Evolutionary conservation across 2,113 vertebrate species (phyloP).

Genomic region (Notothenia rossii): DNA sequence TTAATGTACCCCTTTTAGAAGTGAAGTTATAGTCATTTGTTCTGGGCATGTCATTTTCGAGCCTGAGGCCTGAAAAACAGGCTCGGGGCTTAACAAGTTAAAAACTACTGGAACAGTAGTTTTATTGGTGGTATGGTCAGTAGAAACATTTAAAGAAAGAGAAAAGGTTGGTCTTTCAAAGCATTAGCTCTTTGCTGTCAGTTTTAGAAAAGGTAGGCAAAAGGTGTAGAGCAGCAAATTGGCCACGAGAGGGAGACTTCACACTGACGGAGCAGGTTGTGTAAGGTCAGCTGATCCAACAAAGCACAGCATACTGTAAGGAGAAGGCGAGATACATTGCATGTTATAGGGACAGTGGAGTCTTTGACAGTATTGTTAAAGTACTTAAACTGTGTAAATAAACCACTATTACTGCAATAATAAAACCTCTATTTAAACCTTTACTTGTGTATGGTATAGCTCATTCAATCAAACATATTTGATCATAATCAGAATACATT

Average conservation of each 20-base stretch:
- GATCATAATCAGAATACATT: too few species aligned
- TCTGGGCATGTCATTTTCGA: too few species aligned
- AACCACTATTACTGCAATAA: not conserved
- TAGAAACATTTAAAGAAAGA: not conserved
- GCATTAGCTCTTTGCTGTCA: not conserved
- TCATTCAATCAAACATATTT: not conserved
- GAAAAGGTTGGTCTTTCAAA: not conserved
- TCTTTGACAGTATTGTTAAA: not conserved
- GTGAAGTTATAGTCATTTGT: too few species aligned
- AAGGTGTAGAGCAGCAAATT: not conserved
- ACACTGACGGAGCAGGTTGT: not conserved
- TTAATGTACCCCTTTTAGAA: too few species aligned
- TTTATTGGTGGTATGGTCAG: not conserved
- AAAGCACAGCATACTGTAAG: not conserved
- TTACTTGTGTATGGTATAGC: not conserved
- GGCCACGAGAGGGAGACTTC: constrained; percentile 12
- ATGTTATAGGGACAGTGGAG: not conserved
- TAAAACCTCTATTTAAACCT: not conserved
- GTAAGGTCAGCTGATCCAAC: not conserved
- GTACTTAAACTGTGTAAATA: not conserved
- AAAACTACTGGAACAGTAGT: too few species aligned
- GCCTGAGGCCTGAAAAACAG: too few species aligned
- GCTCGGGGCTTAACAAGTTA: too few species aligned
- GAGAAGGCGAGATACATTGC: not conserved
- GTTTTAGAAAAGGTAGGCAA: not conserved